Conservation (phyloP, 2,113 vertebrate species). For the Lampris megalopsis region DNA sequence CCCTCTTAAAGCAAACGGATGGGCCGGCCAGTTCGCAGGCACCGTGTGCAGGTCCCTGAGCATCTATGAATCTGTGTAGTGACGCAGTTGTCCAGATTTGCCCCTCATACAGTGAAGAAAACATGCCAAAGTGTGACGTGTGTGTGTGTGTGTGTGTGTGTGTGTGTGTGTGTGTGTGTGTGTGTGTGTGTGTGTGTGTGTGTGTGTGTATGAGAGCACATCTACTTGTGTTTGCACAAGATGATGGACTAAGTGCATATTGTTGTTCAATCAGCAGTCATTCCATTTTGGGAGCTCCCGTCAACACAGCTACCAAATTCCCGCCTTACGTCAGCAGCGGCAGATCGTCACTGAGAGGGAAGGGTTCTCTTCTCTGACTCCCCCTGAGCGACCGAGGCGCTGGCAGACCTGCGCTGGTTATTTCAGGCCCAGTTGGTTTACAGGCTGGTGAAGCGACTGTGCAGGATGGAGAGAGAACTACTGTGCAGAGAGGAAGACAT, state of each 20-base stretch:
- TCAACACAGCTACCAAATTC: conserved; percentile 47
- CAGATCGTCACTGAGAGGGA: conserved; percentile 51
- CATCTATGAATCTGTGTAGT: background rate
- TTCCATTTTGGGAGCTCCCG: conserved; percentile 65
- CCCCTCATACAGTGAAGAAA: background rate
- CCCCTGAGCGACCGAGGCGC: conserved; percentile 44
- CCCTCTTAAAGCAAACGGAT: background rate
- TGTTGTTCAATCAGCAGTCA: conserved; percentile 51
- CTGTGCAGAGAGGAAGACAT: conserved; percentile 54
- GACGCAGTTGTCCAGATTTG: background rate
- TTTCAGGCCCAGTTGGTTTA: conserved; percentile 27
- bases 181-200: background rate
- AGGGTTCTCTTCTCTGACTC: conserved; percentile 71
- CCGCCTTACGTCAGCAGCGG: conserved; percentile 62
- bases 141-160: background rate
- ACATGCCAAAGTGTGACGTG: background rate
- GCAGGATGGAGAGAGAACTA: conserved; percentile 20
- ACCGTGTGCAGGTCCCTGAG: background rate
- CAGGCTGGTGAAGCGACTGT: conserved; percentile 18
- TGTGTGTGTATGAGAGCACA: background rate
- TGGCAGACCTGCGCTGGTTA: conserved; percentile 42
- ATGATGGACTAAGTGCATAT: conserved; percentile 22
- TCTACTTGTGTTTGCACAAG: background rate
- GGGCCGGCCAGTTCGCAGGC: background rate
- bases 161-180: conserved; percentile 7